Evolutionary conservation across 2,888 invertebrate species (phyloP).

Genomic region (Tiphia femorata): DNA sequence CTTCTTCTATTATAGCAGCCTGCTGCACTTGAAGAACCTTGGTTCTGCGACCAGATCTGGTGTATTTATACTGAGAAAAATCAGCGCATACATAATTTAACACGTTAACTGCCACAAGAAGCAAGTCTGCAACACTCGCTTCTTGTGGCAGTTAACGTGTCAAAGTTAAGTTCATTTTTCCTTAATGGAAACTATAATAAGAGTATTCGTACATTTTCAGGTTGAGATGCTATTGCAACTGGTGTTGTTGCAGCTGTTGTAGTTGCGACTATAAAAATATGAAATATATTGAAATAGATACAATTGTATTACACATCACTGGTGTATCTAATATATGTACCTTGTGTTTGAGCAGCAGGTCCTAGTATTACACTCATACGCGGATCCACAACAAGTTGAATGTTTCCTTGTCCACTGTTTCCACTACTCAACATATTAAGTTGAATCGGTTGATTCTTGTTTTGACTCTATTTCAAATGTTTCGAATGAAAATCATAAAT

Average conservation of each 20-base stretch:
- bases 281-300: neutral
- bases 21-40: slow-evolving; percentile 52
- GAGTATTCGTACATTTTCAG: slow-evolving; percentile 47
- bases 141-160: too few species aligned
- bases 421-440: slow-evolving; percentile 61
- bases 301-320: neutral
- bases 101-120: too few species aligned
- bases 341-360: slow-evolving; percentile 60
- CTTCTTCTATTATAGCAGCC: slow-evolving; percentile 60
- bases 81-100: slow-evolving; percentile 1
- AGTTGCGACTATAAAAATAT: slow-evolving; percentile 26
- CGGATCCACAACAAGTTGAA: slow-evolving; percentile 72
- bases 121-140: too few species aligned
- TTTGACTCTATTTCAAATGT: slow-evolving; percentile 43
- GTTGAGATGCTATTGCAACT: slow-evolving; percentile 36
- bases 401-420: slow-evolving; percentile 58
- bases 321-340: neutral
- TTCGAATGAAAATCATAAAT: neutral
- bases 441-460: slow-evolving; percentile 58
- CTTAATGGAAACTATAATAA: slow-evolving; percentile 5
- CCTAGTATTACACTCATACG: slow-evolving; percentile 69
- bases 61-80: slow-evolving; percentile 50
- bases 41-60: slow-evolving; percentile 52
- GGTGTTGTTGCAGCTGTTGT: slow-evolving; percentile 43
- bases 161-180: too few species aligned